phyloP scores from a whole-genome alignment of 2,113 vertebrate species.

The Oryzias curvinotus region DNA sequence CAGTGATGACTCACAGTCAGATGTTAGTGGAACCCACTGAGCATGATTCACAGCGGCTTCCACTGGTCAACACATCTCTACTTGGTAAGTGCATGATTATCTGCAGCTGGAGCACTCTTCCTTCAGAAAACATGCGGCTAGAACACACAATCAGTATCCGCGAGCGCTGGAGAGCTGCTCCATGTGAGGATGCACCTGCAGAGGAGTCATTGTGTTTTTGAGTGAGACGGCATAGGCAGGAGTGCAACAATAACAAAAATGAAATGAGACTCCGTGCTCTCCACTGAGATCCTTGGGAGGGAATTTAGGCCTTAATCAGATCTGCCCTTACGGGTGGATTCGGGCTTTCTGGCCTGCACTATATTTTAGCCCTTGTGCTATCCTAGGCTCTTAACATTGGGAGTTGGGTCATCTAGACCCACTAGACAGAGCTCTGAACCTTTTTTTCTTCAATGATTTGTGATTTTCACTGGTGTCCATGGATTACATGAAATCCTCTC shows the following conservation, averaged over 20 bases:
- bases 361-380: no score
- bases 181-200: background rate
- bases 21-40: conserved; percentile 24
- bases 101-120: background rate
- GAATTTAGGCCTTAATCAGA: no score
- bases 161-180: no score
- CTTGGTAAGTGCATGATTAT: background rate
- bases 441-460: no score
- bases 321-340: no score
- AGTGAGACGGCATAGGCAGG: background rate
- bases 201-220: background rate
- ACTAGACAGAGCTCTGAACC: no score
- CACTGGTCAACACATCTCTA: background rate
- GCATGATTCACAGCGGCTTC: conserved; percentile 8
- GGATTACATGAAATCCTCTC: no score
- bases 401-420: no score
- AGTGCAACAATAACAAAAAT: background rate
- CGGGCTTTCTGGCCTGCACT: no score
- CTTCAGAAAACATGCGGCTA: background rate
- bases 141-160: background rate
- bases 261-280: background rate
- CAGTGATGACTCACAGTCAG: conserved; percentile 52
- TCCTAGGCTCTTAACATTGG: no score
- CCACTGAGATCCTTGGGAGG: no score
- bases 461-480: no score